Evolutionary conservation across 2,888 invertebrate species (phyloP), one percentile per base, ranked within the genome.

Genomic region (Sphaerophoria taeniata): DNA sequence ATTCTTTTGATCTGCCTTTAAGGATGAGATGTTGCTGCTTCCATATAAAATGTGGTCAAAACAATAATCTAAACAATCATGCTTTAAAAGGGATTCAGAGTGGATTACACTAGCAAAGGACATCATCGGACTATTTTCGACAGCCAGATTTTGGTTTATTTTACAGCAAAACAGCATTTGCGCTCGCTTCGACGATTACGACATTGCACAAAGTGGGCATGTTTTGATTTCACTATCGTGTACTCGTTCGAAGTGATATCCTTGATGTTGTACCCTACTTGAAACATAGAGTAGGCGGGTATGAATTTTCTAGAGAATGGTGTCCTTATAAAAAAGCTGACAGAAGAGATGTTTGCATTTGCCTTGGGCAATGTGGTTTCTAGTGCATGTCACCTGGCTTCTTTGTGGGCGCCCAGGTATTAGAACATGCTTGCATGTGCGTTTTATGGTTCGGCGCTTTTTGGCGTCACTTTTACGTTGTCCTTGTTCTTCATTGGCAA

Each of bases 381-480:
- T 58, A 71, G 65, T 74, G 56, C 71, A 84, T 75, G 73, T 75
- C 79, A 79, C 72, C 75, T 79, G 71, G 71, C 49, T 75, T 67
- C 58, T 80, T 58, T 69, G 65, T 69, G 70, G 58, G 67, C 70
- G 39, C 67, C 56, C 24, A 24, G 2, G 24, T 24, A 24, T 24
- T 24, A 73, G 33, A 7, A 33, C 31, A 69, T 61, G 73, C 76
- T 85, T 76, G 76, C 75, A 67, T 80, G 80, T 74, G 77, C 55
- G 81, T 85, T 85, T 84, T 49, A 63, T 80, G 84, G 84, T 80
- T 85, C 84, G 73, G 80, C 75, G 85, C 81, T 77, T 86, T 72
- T 70, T 80, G 85, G 81, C 75, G 70, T 81, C 73, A 81, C 76
- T 73, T 24, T 24, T 24, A n/a, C 24, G 24, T 81, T 36, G 74